These are phyloP conservation scores for Pangasius djambal DNA, from an alignment of 2,797 vertebrate species.

Conservation along the genomic window DNA sequence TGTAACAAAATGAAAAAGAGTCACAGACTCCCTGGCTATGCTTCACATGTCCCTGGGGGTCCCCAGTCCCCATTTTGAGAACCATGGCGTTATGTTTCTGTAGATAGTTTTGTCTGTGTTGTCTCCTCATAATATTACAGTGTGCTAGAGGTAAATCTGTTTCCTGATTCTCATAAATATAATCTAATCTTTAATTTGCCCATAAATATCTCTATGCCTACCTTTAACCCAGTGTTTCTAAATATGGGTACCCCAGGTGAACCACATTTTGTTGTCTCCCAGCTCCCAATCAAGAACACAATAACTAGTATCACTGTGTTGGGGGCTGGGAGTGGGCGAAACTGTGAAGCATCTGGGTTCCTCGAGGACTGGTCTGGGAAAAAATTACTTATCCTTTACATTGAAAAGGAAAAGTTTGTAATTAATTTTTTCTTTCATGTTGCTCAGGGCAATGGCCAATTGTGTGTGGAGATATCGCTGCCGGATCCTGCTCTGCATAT, in stretches of 20 bases:
- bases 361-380: background rate
- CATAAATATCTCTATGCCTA: background rate
- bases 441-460: slow-evolving; percentile 66
- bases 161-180: background rate
- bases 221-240: background rate
- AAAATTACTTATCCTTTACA: background rate
- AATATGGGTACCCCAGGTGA: background rate
- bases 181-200: background rate
- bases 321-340: background rate
- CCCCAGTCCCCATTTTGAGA: background rate
- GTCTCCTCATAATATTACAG: background rate
- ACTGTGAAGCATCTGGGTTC: background rate
- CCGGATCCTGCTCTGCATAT: slow-evolving; percentile 61
- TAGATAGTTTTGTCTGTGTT: background rate
- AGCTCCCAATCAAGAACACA: background rate
- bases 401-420: background rate
- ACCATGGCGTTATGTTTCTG: background rate
- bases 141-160: background rate
- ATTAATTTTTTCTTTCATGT: slow-evolving; percentile 25
- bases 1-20: background rate
- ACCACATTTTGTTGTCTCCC: background rate
- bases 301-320: background rate
- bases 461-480: slow-evolving; percentile 49
- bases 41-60: background rate
- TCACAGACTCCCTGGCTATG: background rate